Evolutionary conservation across 2,888 invertebrate genomes (phyloP), one percentile per base, ranked within the genome.

Genomic region (Colletes collaris): DNA sequence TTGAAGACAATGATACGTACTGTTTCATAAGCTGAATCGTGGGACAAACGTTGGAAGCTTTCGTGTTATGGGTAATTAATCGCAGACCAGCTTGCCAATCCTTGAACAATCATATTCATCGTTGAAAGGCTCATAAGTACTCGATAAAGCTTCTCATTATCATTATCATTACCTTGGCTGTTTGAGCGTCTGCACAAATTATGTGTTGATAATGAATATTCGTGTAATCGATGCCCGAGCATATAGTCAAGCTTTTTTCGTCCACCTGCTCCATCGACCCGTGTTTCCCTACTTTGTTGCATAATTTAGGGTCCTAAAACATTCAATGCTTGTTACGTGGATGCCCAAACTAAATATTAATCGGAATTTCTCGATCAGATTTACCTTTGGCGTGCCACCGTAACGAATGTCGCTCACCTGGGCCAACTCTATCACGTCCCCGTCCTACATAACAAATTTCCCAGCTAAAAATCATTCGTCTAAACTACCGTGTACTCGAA

Each of bases 1-100:
- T 16, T 16, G 16, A 16, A 16, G 16, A 16, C 16, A 0, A 16
- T 16, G 8, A 46, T 78, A 97, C 98, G 96, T 95, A 99, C 99
- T 99, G 99, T 95, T 99, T 99, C 96, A 97, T 98, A 82, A 99
- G 95, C 93, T 97, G 98, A 75, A 97, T 99, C 93, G 97, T 96
- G 40, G 98, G 98, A 93, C 99, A 99, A 86, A 98, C 97, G 94
- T 99, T 99, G 94, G 96, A 97, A 92, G 97, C 97, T 95, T 99
- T 99, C 94, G 97, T 98, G 94, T 98, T 99, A 94, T 99, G 98
- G 79, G 99, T 98, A 91, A 99, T 96, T 89, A 94, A 94, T 88
- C 99, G 96, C 82, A 99, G 95, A 79, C 96, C 96, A 91, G 96
- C 96, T 94, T 98, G 97, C 99, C 99, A 99, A 89, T 95, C 95